phyloP scores from a whole-genome alignment of 2,113 vertebrate species.

The Melanotaenia duboulayi region DNA sequence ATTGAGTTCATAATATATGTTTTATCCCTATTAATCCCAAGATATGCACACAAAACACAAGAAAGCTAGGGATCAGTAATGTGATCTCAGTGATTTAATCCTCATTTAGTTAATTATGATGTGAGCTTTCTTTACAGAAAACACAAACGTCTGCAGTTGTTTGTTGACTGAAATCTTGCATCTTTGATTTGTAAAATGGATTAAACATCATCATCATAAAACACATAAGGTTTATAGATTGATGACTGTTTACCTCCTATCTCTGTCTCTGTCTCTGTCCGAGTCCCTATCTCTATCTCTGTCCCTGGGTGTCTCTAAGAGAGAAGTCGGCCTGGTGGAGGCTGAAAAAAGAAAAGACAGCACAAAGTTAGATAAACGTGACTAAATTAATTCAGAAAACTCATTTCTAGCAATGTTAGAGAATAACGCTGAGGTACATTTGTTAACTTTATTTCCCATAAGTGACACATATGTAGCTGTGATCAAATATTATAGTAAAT shows the following conservation, averaged over 20 bases:
- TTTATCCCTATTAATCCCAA: too few relatives aligned
- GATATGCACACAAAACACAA: too few relatives aligned
- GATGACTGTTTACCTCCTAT: slow-evolving; percentile 44
- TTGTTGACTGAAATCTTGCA: slow-evolving; percentile 11
- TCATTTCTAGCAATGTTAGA: too few relatives aligned
- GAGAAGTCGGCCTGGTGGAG: slow-evolving; percentile 82
- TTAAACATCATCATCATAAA: background rate
- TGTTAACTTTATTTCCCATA: too few relatives aligned
- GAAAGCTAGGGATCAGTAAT: background rate
- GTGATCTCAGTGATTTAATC: background rate
- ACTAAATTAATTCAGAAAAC: background rate
- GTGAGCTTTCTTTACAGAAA: slow-evolving; percentile 1
- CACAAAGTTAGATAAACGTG: background rate
- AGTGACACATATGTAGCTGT: too few relatives aligned
- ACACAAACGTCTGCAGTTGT: background rate
- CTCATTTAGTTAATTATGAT: background rate
- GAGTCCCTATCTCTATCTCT: slow-evolving; percentile 79
- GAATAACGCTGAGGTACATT: too few relatives aligned
- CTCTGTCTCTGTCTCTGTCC: slow-evolving; percentile 62
- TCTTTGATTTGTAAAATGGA: background rate
- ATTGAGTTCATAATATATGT: too few relatives aligned
- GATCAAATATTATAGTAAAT: too few relatives aligned
- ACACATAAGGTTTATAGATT: background rate
- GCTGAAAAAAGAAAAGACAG: slow-evolving; percentile 42
- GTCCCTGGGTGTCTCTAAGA: slow-evolving; percentile 87